These are phyloP conservation scores for Morone chrysops DNA, from an alignment of 2,113 vertebrate species.

Conservation along the genomic window DNA sequence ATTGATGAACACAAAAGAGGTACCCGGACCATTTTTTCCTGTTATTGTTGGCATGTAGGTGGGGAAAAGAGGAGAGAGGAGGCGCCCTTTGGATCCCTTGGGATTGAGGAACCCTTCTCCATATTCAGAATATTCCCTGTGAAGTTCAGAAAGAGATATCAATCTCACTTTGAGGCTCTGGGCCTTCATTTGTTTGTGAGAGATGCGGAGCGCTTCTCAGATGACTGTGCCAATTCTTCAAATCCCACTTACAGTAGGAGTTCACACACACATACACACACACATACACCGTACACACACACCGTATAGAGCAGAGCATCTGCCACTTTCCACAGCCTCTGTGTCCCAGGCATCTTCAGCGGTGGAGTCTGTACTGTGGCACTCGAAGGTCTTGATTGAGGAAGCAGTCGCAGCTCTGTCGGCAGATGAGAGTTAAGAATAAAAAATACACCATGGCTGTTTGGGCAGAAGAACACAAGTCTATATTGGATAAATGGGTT, in stretches of 20 bases:
- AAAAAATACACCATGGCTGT: conserved; percentile 56
- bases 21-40: conserved; percentile 73
- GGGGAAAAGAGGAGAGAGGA: conserved; percentile 64
- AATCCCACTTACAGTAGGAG: conserved; percentile 86
- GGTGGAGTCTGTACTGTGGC: conserved; percentile 57
- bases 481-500: conserved; percentile 52
- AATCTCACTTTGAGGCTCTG: conserved; percentile 91
- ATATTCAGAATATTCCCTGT: conserved; percentile 90
- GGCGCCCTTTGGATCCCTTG: conserved; percentile 70
- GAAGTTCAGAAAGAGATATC: conserved; percentile 91
- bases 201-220: conserved; percentile 83
- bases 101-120: conserved; percentile 86
- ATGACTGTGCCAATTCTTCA: conserved; percentile 89
- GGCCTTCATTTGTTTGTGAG: conserved; percentile 89
- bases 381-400: conserved; percentile 74
- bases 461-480: conserved; percentile 54
- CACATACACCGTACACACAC: conserved; percentile 13
- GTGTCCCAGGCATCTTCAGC: conserved; percentile 58
- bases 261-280: conserved; percentile 56
- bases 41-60: conserved; percentile 71
- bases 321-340: conserved; percentile 72
- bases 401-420: conserved; percentile 66
- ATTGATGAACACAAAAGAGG: conserved; percentile 87
- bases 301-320: conserved; percentile 61
- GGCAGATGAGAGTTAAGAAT: conserved; percentile 58